phyloP scores from a whole-genome alignment of 2,888 invertebrate genomes.

The Lepidocyrtinus sp. region DNA sequence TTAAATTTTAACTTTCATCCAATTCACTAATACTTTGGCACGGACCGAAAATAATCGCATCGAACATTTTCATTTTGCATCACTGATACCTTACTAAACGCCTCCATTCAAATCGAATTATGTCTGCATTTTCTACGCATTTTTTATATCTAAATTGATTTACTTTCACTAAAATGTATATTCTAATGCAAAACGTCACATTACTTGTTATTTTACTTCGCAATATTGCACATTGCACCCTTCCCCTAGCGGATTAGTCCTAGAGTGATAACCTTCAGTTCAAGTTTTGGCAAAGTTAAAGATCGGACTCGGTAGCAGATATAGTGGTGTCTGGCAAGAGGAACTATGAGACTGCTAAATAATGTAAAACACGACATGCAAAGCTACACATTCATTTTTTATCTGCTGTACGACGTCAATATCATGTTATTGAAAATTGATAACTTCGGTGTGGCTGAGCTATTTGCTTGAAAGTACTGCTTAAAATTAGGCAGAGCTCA shows the following conservation, averaged over 20 bases:
- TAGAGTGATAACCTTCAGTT: neutral
- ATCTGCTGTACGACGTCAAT: too few relatives aligned
- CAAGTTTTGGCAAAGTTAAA: neutral
- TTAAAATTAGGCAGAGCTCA: too few relatives aligned
- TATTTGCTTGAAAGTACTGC: neutral
- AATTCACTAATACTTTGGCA: too few relatives aligned
- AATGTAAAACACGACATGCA: slow-evolving; percentile 13
- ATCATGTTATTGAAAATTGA: too few relatives aligned
- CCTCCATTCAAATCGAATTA: neutral
- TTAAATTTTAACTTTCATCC: too few relatives aligned
- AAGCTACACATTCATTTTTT: neutral
- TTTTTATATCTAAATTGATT: neutral
- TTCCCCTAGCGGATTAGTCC: neutral
- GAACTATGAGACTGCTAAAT: too few relatives aligned
- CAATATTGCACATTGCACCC: neutral
- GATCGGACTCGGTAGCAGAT: too few relatives aligned
- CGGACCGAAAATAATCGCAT: slow-evolving; percentile 4
- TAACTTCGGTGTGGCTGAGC: too few relatives aligned
- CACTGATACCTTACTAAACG: neutral
- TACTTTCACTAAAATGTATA: neutral
- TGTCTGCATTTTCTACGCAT: too few relatives aligned
- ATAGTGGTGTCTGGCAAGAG: too few relatives aligned
- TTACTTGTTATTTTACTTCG: too few relatives aligned
- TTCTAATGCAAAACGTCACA: neutral
- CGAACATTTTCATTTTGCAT: neutral